These are phyloP conservation scores for Lerema accius DNA, from an alignment of 1,140 invertebrate species.

Conservation along the genomic window DNA sequence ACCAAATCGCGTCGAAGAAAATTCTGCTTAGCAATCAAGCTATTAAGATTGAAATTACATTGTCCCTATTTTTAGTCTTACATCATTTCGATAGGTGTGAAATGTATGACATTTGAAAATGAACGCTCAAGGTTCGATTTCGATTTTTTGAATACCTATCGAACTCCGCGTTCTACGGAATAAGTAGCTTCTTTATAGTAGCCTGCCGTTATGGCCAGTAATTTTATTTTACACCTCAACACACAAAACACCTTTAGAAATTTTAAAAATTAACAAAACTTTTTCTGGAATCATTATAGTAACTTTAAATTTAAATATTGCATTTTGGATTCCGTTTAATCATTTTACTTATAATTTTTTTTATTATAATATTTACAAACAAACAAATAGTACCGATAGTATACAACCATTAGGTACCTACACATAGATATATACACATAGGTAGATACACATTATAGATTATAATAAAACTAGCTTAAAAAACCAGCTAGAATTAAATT, in stretches of 20 bases:
- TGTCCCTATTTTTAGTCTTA: constrained; percentile 4
- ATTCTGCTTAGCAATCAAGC: constrained; percentile 2
- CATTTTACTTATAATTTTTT: no score
- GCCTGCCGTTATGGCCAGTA: constrained; percentile 24
- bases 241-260: constrained; percentile 18
- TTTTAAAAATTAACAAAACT: constrained; percentile 21
- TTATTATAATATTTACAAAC: no score
- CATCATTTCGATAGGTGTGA: constrained; percentile 54
- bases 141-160: constrained; percentile 57
- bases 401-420: no score
- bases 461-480: no score
- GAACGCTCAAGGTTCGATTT: constrained; percentile 53
- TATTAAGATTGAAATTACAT: constrained; percentile 30
- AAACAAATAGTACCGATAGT: no score
- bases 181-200: constrained; percentile 40
- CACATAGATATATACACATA: no score
- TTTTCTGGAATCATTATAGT: background rate
- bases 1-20: constrained; percentile 18
- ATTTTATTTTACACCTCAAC: constrained; percentile 30
- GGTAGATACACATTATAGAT: no score
- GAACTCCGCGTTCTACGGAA: constrained; percentile 38
- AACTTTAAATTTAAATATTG: background rate
- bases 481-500: no score
- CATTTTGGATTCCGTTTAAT: no score
- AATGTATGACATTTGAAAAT: constrained; percentile 68